Percentiles rank a stretch among this genome's conserved stretches.
These are phyloP conservation scores for Athalia rosae DNA, from an alignment of 2,888 invertebrate genomes.

Conservation along the genomic window DNA sequence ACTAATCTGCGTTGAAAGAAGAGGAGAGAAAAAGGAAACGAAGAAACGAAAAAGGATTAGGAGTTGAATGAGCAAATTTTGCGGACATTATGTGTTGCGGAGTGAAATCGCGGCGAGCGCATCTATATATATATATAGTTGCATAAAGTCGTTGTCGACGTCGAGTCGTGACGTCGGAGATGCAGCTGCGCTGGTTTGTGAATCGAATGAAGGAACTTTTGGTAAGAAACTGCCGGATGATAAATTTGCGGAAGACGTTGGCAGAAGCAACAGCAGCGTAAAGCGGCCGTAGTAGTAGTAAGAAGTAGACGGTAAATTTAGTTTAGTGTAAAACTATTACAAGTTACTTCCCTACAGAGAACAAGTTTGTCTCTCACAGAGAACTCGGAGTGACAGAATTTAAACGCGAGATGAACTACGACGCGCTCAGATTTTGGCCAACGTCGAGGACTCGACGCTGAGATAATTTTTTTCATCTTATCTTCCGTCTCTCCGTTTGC, in stretches of 20 bases:
- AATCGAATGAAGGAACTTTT: constrained; percentile 41
- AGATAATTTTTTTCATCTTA: too few relatives aligned
- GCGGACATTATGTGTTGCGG: too few relatives aligned
- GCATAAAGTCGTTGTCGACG: background rate
- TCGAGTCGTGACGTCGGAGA: background rate
- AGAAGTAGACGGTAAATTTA: constrained; percentile 24
- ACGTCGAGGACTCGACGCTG: too few relatives aligned
- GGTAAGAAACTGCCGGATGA: background rate
- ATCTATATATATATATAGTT: background rate
- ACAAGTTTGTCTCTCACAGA: background rate
- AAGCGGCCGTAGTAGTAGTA: too few relatives aligned
- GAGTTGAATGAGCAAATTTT: too few relatives aligned
- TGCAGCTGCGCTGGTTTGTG: background rate
- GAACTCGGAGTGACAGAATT: constrained; percentile 25
- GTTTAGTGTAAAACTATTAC: constrained; percentile 45
- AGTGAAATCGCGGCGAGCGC: too few relatives aligned
- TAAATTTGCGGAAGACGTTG: constrained; percentile 29
- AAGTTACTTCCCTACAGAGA: constrained; percentile 17
- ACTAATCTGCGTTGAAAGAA: too few relatives aligned
- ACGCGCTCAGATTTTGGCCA: background rate
- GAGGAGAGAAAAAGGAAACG: too few relatives aligned
- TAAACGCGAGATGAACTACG: background rate
- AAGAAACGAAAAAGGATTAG: too few relatives aligned
- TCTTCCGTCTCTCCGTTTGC: too few relatives aligned
- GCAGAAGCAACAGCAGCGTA: background rate